Evolutionary conservation across 2,797 vertebrate species (phyloP).

Genomic region (Myotis pilosus): DNA sequence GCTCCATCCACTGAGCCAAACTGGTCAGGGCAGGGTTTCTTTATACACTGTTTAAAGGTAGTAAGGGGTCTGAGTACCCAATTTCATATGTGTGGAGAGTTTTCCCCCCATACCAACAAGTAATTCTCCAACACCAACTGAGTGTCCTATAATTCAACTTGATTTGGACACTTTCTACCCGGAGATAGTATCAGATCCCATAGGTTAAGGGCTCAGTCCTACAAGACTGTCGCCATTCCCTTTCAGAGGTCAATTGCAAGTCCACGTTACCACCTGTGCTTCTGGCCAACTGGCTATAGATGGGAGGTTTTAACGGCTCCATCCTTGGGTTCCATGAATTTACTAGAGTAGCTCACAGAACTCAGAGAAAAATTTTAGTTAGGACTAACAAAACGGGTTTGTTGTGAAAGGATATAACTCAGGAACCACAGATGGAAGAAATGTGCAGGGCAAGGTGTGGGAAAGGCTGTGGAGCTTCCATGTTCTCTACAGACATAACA

Average conservation of each 20-base stretch:
- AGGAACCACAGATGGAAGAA: background rate
- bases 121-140: background rate
- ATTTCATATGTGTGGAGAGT: background rate
- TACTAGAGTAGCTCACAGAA: background rate
- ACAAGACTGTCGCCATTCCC: background rate
- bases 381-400: background rate
- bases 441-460: background rate
- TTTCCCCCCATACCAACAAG: background rate
- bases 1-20: too few species aligned
- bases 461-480: background rate
- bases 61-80: background rate
- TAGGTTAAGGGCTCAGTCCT: background rate
- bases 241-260: background rate
- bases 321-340: background rate
- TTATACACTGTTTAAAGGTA: background rate
- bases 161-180: background rate
- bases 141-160: background rate
- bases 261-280: background rate
- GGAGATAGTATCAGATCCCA: background rate
- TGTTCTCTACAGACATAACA: too few species aligned
- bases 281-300: background rate
- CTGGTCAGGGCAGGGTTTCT: background rate
- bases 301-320: background rate
- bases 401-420: background rate
- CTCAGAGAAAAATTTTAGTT: background rate